Percentiles rank a stretch among this genome's conserved stretches.
Conservation (phyloP, 2,113 vertebrate species). For the Pseudopipra pipra region DNA sequence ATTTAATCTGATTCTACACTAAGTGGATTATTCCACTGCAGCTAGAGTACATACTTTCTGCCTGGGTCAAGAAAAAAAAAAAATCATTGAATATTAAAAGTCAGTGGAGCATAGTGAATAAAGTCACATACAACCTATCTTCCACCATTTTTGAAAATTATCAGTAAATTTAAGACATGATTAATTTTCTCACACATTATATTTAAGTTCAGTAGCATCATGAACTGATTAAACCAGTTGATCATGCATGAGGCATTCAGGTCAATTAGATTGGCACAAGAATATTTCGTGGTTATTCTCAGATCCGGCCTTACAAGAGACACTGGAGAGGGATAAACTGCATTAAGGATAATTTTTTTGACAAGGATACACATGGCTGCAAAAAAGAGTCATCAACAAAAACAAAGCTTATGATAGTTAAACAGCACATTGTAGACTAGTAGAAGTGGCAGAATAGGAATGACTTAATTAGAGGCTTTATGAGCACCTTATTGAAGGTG, state of each 20-base stretch:
- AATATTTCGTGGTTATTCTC: not conserved
- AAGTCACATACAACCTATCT: slow-evolving; percentile 11
- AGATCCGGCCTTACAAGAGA: not conserved
- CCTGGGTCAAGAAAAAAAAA: slow-evolving; percentile 1
- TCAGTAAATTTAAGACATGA: slow-evolving; percentile 49
- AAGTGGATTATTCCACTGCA: slow-evolving; percentile 13
- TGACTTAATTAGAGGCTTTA: not conserved
- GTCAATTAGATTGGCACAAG: not conserved
- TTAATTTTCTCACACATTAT: slow-evolving; percentile 53
- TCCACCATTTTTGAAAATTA: slow-evolving; percentile 39
- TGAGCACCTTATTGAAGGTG: not conserved
- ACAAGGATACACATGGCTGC: not conserved
- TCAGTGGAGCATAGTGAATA: slow-evolving; percentile 24
- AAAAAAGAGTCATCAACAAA: not conserved
- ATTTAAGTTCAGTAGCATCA: slow-evolving; percentile 29
- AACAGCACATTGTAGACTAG: not conserved
- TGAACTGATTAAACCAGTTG: slow-evolving; percentile 20
- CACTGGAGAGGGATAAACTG: not conserved
- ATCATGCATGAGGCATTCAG: slow-evolving; percentile 6
- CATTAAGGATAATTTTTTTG: not conserved
- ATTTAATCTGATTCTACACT: slow-evolving; percentile 62
- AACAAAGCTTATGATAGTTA: not conserved
- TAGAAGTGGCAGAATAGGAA: not conserved
- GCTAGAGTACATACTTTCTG: slow-evolving; percentile 51
- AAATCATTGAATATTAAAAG: slow-evolving; percentile 45